Conservation (phyloP, 1,140 invertebrate species). For the Rhagoletis pomonella region DNA sequence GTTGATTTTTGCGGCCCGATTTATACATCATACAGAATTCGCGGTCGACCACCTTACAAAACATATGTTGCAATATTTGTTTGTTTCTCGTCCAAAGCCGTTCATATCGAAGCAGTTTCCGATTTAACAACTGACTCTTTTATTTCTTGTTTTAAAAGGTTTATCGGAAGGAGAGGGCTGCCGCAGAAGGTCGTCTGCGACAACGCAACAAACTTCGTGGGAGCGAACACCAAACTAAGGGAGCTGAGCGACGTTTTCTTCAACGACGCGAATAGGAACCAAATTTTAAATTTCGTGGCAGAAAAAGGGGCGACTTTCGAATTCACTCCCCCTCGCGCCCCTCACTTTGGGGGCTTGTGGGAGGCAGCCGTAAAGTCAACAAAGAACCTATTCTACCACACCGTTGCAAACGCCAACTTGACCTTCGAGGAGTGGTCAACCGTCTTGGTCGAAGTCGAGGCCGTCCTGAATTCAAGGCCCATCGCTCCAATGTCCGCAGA, state of each 20-base stretch:
- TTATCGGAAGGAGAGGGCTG: slow-evolving; percentile 62
- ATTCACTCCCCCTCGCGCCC: slow-evolving; percentile 62
- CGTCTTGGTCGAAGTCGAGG: slow-evolving; percentile 59
- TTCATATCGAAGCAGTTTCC: slow-evolving; percentile 65
- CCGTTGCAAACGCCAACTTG: background rate
- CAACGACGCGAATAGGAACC: background rate
- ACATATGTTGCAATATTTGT: slow-evolving; percentile 56
- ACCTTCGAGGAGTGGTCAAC: slow-evolving; percentile 55
- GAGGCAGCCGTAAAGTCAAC: slow-evolving; percentile 58
- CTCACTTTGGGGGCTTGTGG: slow-evolving; percentile 66
- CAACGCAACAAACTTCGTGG: slow-evolving; percentile 66
- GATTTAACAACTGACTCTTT: slow-evolving; percentile 63
- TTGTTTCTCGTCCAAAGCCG: slow-evolving; percentile 57
- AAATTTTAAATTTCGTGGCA: slow-evolving; percentile 23
- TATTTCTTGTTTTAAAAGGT: slow-evolving; percentile 63
- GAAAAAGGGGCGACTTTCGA: slow-evolving; percentile 60
- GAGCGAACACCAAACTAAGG: slow-evolving; percentile 59
- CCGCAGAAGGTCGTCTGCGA: slow-evolving; percentile 61
- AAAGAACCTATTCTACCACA: background rate
- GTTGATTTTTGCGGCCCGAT: slow-evolving; percentile 56
- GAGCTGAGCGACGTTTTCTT: slow-evolving; percentile 38
- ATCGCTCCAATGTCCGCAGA: slow-evolving; percentile 55
- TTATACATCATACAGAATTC: slow-evolving; percentile 45
- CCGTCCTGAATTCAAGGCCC: slow-evolving; percentile 61
- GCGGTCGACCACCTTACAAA: slow-evolving; percentile 52